These are phyloP conservation scores for Microtus ochrogaster DNA, from an alignment of 2,113 vertebrate genomes.

Conservation along the genomic window DNA sequence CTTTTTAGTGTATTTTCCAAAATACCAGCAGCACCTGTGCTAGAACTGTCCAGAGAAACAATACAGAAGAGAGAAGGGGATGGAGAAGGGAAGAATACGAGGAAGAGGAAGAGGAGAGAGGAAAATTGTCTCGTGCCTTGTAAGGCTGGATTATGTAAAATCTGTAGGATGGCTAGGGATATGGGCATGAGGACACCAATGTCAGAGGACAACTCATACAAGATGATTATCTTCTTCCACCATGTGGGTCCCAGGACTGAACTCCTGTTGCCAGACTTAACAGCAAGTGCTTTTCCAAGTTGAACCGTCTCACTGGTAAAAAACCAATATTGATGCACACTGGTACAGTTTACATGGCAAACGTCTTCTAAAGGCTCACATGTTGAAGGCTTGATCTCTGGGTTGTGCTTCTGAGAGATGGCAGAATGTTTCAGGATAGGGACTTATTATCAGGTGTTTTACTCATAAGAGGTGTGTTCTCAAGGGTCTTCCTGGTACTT, in stretches of 20 bases:
- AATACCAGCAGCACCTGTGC: not conserved
- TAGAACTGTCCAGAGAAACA: not conserved
- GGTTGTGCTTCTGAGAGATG: not conserved
- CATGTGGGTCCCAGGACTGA: not conserved
- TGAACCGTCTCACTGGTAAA: not conserved
- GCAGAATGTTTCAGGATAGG: not conserved
- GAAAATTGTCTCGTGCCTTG: not conserved
- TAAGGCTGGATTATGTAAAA: not conserved
- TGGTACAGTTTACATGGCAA: not conserved
- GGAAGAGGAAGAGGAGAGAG: too few relatives aligned
- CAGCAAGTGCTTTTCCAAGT: not conserved
- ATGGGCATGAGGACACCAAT: too few relatives aligned
- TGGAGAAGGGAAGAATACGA: accelerated
- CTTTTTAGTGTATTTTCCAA: not conserved
- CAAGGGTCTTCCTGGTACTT: not conserved
- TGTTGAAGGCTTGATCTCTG: not conserved
- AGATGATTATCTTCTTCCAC: not conserved
- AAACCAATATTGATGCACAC: not conserved
- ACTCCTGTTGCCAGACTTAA: not conserved
- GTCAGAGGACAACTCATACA: not conserved
- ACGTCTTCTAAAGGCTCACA: not conserved
- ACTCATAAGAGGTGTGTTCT: not conserved
- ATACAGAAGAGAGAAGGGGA: too few relatives aligned
- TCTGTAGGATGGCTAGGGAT: not conserved
- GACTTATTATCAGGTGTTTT: not conserved